A percentile compares a stretch with the other conserved stretches of the same genome.
Conservation (phyloP, 2,888 invertebrate species). For the Chaetoderma sp. region DNA sequence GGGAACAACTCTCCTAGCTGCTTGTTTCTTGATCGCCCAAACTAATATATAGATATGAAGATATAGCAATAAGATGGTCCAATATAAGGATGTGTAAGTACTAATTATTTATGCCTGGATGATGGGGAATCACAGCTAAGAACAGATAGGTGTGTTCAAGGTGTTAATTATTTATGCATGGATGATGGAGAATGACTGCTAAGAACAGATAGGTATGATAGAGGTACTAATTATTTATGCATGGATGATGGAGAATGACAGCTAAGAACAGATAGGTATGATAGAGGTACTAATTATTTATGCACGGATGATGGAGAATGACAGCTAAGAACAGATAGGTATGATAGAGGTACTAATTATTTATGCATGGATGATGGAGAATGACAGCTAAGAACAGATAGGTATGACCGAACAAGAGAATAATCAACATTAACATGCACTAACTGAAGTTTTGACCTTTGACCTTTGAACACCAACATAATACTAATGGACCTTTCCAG, state of each 20-base stretch:
- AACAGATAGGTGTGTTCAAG: not conserved
- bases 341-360: not conserved
- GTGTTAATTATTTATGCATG: not conserved
- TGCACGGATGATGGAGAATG: not conserved
- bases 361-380: no score
- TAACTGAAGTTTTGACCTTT: no score
- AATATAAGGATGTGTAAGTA: no score
- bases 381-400: no score
- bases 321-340: not conserved
- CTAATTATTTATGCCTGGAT: not conserved
- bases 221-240: not conserved
- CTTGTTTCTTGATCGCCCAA: slow-evolving; percentile 75
- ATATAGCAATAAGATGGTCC: no score
- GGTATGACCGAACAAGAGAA: no score
- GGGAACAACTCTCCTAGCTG: slow-evolving; percentile 86
- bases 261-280: not conserved
- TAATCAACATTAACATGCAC: no score
- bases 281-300: not conserved
- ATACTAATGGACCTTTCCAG: no score
- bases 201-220: not conserved
- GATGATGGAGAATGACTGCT: not conserved
- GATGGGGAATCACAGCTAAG: not conserved
- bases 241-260: not conserved
- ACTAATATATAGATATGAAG: slow-evolving; percentile 37
- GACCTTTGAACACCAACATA: no score